Evolutionary conservation across 2,888 invertebrate genomes (phyloP).

Genomic region (Cephalotes varians): DNA sequence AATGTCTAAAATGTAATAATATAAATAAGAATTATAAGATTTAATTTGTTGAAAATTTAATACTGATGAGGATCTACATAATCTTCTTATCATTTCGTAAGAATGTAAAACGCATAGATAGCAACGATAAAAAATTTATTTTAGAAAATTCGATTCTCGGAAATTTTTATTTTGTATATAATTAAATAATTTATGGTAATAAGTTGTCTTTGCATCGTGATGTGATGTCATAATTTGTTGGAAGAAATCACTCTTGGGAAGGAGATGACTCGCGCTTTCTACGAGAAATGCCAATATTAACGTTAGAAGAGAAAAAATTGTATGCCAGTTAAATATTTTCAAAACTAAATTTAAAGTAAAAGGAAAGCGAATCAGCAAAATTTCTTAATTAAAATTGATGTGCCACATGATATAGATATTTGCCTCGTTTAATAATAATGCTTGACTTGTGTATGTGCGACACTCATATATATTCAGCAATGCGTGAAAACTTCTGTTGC

Average conservation of each 20-base stretch:
- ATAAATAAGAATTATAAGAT: background rate
- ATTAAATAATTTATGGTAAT: constrained; percentile 15
- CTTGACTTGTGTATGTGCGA: background rate
- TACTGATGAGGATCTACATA: background rate
- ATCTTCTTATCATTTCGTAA: background rate
- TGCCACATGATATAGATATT: background rate
- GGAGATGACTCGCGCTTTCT: background rate
- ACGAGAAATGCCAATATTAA: background rate
- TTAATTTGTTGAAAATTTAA: background rate
- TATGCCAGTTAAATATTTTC: background rate
- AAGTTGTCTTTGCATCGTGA: constrained; percentile 2
- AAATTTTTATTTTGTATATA: background rate
- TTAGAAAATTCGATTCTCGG: background rate
- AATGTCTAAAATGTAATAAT: background rate
- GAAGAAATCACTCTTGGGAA: background rate
- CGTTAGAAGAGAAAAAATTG: background rate
- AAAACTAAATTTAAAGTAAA: background rate
- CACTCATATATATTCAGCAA: background rate
- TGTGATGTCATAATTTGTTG: constrained; percentile 11
- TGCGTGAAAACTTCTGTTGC: background rate
- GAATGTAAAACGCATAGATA: background rate
- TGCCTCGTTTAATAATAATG: background rate
- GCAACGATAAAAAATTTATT: background rate
- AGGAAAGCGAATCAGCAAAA: background rate
- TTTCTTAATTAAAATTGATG: background rate